A percentile compares a stretch with the other conserved stretches of the same genome.
These are phyloP conservation scores for Campoplex nolae DNA, from an alignment of 2,888 invertebrate genomes.

Conservation along the genomic window DNA sequence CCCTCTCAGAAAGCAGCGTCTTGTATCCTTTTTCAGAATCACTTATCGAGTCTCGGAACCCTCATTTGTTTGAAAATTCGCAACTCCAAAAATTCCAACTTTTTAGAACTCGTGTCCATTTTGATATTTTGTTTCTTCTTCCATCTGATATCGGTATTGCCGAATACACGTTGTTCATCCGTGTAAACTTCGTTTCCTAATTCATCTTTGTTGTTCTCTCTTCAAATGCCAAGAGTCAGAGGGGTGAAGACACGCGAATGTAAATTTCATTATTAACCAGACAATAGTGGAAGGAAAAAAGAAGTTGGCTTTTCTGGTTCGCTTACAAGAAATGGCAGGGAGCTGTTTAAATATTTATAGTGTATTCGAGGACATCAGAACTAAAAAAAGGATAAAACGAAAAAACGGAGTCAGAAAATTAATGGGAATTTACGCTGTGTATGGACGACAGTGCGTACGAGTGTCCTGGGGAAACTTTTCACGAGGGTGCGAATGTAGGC, in stretches of 20 bases:
- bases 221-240: conserved; percentile 1
- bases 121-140: conserved; percentile 3
- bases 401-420: conserved; percentile 74
- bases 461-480: conserved; percentile 50
- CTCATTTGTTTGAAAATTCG: conserved; percentile 3
- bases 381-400: conserved; percentile 46
- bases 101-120: neutral
- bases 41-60: neutral
- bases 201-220: conserved; percentile 17
- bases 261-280: conserved; percentile 72
- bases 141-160: conserved; percentile 23
- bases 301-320: conserved; percentile 67
- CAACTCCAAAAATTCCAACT: neutral
- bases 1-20: neutral
- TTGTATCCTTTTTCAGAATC: neutral
- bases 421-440: conserved; percentile 78
- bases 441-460: conserved; percentile 56
- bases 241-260: conserved; percentile 41
- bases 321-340: conserved; percentile 77
- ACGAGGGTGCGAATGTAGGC: conserved; percentile 71
- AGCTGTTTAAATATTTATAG: conserved; percentile 79
- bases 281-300: conserved; percentile 60
- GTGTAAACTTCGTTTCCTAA: conserved; percentile 21
- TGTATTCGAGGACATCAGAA: conserved; percentile 71
- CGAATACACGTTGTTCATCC: conserved; percentile 7